Base-by-base conservation (phyloP, 2,888 invertebrate species). In the Acrobasis repandana region DNA sequence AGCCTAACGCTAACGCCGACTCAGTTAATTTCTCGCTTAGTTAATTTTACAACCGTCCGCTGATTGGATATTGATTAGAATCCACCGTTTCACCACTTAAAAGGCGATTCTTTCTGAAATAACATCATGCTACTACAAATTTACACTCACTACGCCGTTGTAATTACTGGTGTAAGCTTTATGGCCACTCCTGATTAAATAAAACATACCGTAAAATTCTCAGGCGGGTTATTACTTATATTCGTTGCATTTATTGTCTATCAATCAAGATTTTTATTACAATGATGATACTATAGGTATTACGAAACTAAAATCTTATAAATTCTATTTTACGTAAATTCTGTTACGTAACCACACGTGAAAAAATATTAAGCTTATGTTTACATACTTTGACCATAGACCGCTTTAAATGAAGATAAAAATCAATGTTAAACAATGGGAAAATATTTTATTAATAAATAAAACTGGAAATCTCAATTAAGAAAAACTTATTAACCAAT, bases 31-130 rank as follows among this genome's bases (percentile, higher is more conserved):
- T 92, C 90, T 72, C 90, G 92, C 82, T 92, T 88, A 90, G 91
- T 92, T 92, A 91, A 90, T 84, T 92, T 92, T 91, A 91, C 84
- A 75, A 73, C 88, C 75, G 67, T 64, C 71, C 81, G 73, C 79
- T 90, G 92, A 92, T 92, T 91, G 91, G 88, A 89, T 85, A 89
- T 91, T 91, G 91, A 92, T 91, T 92, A 91, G 88, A 90, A 84
- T 73, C 80, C 79, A 76, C 78, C 77, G 83, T 88, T 88, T 83
- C 86, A 81, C 82, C 74, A 73, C 86, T 84, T 82, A 86, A 88
- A 86, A 82, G 80, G 79, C 81, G 79, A 83, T 87, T 86, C 82
- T 87, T 86, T 83, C 79, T 82, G 79, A 84, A 83, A 85, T 85
- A 85, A 88, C 90, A 90, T 84, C 79, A 79, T 79, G 73, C 82